Evolutionary conservation across 2,113 vertebrate genomes (phyloP), one percentile per base, ranked within the genome.

Genomic region (Seriola dumerili): DNA sequence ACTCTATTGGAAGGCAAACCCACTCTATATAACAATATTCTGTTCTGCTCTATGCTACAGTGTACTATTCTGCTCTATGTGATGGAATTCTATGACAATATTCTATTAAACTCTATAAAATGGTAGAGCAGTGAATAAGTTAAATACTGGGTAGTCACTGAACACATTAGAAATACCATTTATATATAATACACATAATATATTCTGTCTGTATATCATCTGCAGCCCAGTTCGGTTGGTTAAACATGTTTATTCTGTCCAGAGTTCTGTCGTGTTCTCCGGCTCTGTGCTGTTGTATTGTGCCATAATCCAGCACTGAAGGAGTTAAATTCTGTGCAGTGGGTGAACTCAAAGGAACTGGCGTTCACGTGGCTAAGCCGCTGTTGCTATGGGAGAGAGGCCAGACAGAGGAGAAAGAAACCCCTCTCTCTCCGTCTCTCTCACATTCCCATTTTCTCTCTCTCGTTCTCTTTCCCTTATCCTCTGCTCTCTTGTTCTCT

Each of bases 341-440:
- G 91, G 89, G 86, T 94, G 85, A 91, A 92, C 90, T 93, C 91
- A 93, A 88, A 94, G 87, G 91, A 94, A 92, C 92, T 85, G 87
- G 90, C 85, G 81, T 91, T 95, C 94, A 94, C 93, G 87, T 88
- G 88, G 90, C 94, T 94, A 92, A 90, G 93, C 92, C 72, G 80
- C 91, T 95, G 95, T 95, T 95, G 94, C 95, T 94, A 96, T 95
- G 94, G 94, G 93, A 95, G 89, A 91, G 93, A 87, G 91, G 93
- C 92, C 94, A 94, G 93, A 92, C 91, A 92, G 90, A 93, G 92
- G 88, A 94, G 90, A 93, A 89, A 94, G 88, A 92, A 84, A 82
- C 59, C 23, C 84, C 29, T 84, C 77, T 36, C 57, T 44, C 73
- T 40, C 80, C 0, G 3, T 76, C 83, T 67, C 86, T 25, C 73